Conservation (phyloP, 2,113 vertebrate species). For the Danio rerio region DNA sequence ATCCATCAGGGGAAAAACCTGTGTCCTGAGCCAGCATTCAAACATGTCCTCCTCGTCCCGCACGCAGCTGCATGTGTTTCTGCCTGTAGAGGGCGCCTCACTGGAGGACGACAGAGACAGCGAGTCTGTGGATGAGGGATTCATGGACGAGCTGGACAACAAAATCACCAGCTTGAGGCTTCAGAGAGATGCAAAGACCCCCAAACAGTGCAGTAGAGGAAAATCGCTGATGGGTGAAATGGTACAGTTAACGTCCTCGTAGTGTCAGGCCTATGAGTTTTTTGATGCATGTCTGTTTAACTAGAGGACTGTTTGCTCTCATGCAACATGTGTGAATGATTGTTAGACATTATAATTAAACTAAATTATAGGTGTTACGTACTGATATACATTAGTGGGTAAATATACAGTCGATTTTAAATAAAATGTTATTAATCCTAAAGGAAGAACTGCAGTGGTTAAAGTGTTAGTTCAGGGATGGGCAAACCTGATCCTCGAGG, state of each 20-base stretch:
- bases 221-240: not conserved
- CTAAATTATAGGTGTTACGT: too few relatives aligned
- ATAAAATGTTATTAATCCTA: too few relatives aligned
- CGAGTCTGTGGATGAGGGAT: conserved; percentile 56
- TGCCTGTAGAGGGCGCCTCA: conserved; percentile 65
- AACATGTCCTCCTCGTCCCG: conserved; percentile 47
- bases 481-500: too few relatives aligned
- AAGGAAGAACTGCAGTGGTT: too few relatives aligned
- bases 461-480: too few relatives aligned
- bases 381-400: too few relatives aligned
- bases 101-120: conserved; percentile 54
- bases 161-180: conserved; percentile 65
- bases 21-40: conserved; percentile 54
- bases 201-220: not conserved
- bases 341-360: too few relatives aligned
- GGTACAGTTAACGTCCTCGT: not conserved
- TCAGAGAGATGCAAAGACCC: conserved; percentile 55
- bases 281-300: not conserved
- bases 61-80: conserved; percentile 76
- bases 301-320: too few relatives aligned
- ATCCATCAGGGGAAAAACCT: conserved; percentile 68
- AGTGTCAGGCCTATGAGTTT: not conserved
- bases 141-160: conserved; percentile 70
- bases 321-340: too few relatives aligned
- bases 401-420: too few relatives aligned